Evolutionary conservation across 2,888 invertebrate species (phyloP).

Genomic region (Arrhopalites spinosus): DNA sequence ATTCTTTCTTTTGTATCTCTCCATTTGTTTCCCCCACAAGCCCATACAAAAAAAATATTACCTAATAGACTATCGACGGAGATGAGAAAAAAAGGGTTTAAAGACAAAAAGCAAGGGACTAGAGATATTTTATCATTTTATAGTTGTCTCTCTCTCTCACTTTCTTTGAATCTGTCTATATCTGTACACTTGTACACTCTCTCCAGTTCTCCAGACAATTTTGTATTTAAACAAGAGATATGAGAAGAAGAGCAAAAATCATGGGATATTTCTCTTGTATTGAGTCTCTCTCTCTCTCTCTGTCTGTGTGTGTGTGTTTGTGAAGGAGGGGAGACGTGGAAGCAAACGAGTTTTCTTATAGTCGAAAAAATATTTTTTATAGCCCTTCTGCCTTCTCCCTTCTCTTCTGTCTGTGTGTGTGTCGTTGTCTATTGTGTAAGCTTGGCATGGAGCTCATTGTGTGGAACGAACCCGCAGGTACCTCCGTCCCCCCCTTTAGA

Average conservation of each 20-base stretch:
- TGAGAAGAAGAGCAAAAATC: background rate
- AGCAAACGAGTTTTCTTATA: slow-evolving; percentile 42
- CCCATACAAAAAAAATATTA: too few relatives aligned
- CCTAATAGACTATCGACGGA: too few relatives aligned
- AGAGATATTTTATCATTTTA: slow-evolving; percentile 11
- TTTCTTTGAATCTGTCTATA: slow-evolving; percentile 1
- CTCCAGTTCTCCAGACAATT: too few relatives aligned
- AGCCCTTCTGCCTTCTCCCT: slow-evolving; percentile 37
- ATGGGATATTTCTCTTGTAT: too few relatives aligned
- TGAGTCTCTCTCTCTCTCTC: too few relatives aligned
- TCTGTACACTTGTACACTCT: too few relatives aligned
- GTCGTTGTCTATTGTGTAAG: slow-evolving; percentile 31
- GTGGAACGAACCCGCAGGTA: slow-evolving; percentile 20
- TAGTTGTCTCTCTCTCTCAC: background rate
- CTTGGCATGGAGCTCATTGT: slow-evolving; percentile 38
- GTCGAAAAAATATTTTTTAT: slow-evolving; percentile 34
- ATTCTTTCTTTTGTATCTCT: too few relatives aligned
- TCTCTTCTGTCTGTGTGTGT: background rate
- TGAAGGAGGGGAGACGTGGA: background rate
- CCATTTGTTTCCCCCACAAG: too few relatives aligned
- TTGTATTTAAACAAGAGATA: too few relatives aligned
- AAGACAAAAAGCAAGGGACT: slow-evolving; percentile 23
- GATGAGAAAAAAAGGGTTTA: background rate
- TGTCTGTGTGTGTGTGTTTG: too few relatives aligned
- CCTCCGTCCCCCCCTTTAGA: slow-evolving; percentile 11